Percentiles rank a stretch among this genome's conserved stretches.
Evolutionary conservation across 2,113 vertebrate genomes (phyloP).

Genomic region (Ailuropoda melanoleuca): DNA sequence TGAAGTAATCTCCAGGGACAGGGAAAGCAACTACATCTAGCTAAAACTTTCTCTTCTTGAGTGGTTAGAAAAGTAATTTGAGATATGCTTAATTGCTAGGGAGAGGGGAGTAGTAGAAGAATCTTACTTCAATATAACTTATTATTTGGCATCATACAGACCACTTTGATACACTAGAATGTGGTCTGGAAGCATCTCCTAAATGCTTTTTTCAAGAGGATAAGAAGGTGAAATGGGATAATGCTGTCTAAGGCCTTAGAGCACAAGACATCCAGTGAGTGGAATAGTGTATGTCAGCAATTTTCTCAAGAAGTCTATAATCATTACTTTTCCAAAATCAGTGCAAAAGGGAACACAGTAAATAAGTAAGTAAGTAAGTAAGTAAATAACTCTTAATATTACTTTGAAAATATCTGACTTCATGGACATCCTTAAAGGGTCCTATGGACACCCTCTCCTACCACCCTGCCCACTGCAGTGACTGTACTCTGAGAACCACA

Average conservation of each 20-base stretch:
- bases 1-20: neutral
- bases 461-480: neutral
- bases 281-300: fast-evolving
- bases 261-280: neutral
- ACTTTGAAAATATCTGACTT: neutral
- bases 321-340: neutral
- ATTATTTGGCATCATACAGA: neutral
- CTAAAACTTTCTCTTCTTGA: neutral
- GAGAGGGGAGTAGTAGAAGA: neutral
- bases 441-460: neutral
- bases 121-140: neutral
- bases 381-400: neutral
- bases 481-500: neutral
- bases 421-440: neutral
- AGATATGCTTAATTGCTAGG: neutral
- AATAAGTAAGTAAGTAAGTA: neutral
- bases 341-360: neutral
- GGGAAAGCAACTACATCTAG: neutral
- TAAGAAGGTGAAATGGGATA: neutral
- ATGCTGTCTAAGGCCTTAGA: neutral
- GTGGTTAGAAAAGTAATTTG: neutral
- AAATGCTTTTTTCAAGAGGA: neutral
- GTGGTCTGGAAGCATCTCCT: neutral
- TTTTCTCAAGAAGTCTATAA: neutral
- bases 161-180: neutral